Evolutionary conservation across 1,140 invertebrate species (phyloP), one percentile per base, ranked within the genome.

Genomic region (Holotrichia oblita): DNA sequence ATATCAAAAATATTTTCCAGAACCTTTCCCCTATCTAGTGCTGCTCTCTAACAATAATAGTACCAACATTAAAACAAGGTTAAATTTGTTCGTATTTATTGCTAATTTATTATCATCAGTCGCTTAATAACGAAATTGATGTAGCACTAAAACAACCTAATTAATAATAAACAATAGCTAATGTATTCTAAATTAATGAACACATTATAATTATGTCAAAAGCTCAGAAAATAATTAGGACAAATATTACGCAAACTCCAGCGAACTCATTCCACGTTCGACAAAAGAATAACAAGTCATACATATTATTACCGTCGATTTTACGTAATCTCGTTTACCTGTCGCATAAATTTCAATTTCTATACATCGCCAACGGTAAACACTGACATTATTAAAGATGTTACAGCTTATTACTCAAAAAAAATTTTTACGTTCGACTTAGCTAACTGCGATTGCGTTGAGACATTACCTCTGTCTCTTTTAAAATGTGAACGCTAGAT

Each of bases 361-460:
- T 55, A 17, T 17, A 55, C 48, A 17, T n/a, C 14, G 17, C n/a
- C 48, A 17, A 17, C 14, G 48, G 48, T 55, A 55, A 17, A n/a
- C 48, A 17, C 17, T 17, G 6, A 55, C 48, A 17, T 55, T 55
- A 55, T 55, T 55, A 55, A 17, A 55, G 48, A 55, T 55, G 17
- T 55, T 55, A 55, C 17, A 55, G 48, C 48, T 55, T 55, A 55
- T 55, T 55, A 17, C 48, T 55, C 48, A 55, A 55, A 55, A 55
- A 55, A 4, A 2, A 2, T n/a, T 55, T 55, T 55, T 17, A 17
- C 48, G n/a, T 55, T 55, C 48, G 48, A 55, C 48, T 55, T 55
- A 34, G 48, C 48, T 55, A 14, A 55, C n/a, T 55, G 6, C 48
- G 48, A 14, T 17, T 14, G 48, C 14, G 48, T 17, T 17, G 48